Conservation (phyloP, 2,113 vertebrate species). For the Apodemus sylvaticus region DNA sequence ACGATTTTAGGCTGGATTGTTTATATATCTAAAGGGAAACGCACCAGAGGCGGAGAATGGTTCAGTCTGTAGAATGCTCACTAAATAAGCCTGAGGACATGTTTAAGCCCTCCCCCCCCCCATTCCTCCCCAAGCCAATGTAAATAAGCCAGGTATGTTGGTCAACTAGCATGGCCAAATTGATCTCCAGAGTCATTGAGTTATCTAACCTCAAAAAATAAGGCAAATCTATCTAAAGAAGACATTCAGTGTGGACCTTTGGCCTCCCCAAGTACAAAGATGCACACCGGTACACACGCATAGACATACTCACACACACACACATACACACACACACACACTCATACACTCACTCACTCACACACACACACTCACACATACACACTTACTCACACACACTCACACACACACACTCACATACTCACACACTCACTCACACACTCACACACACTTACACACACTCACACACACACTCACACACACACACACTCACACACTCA, state of each 20-base stretch:
- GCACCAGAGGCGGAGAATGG: background rate
- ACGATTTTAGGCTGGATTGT: background rate
- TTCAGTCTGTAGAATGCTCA: background rate
- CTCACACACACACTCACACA: too few species aligned
- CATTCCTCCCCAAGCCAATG: background rate
- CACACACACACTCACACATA: background rate
- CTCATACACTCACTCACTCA: background rate
- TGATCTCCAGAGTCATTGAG: background rate
- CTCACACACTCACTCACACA: background rate
- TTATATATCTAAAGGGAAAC: constrained; percentile 6
- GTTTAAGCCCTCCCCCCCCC: too few species aligned
- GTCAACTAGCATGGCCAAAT: background rate
- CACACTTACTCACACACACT: background rate
- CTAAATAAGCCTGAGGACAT: too few species aligned
- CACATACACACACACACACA: background rate
- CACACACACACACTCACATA: background rate
- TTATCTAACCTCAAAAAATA: background rate
- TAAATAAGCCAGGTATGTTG: background rate
- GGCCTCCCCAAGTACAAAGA: background rate
- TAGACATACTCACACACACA: background rate
- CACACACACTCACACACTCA: background rate
- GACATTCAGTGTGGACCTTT: too few species aligned
- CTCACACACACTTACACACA: background rate
- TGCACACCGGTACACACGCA: background rate
- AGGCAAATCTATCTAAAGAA: background rate